Evolutionary conservation across 2,797 vertebrate species (phyloP).

Genomic region (Sebastes kiyomatsui): DNA sequence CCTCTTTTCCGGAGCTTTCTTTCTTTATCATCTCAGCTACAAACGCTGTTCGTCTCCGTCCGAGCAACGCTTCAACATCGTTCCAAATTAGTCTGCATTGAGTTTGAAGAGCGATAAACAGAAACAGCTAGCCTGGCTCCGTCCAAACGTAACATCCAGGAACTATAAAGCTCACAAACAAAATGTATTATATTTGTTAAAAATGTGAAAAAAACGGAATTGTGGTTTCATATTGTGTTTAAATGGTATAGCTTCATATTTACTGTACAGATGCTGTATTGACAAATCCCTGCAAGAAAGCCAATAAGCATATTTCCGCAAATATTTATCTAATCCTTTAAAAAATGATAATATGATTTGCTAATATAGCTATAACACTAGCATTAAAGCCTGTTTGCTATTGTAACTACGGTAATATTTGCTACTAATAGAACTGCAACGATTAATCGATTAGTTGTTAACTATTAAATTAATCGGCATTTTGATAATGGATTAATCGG

Average conservation of each 20-base stretch:
- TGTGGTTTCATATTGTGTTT: background rate
- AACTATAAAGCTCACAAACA: background rate
- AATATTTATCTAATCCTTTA: background rate
- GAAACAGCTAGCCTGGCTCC: background rate
- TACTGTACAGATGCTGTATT: background rate
- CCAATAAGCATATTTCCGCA: background rate
- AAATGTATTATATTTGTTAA: background rate
- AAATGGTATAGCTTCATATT: background rate
- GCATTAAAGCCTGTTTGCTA: background rate
- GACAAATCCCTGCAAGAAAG: background rate
- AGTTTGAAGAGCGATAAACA: background rate
- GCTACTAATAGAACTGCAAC: background rate
- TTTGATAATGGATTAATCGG: accelerated
- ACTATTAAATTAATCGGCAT: no score
- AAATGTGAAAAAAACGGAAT: background rate
- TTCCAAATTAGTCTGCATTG: background rate
- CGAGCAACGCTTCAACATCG: background rate
- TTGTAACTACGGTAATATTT: background rate
- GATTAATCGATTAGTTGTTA: no score
- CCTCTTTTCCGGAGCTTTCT: background rate
- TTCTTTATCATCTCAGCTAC: background rate
- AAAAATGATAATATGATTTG: background rate
- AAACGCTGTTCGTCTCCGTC: background rate
- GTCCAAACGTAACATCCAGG: background rate
- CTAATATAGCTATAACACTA: background rate